Evolutionary conservation across 1,140 invertebrate genomes (phyloP), one percentile per base, ranked within the genome.

Genomic region (Drosophila auraria): DNA sequence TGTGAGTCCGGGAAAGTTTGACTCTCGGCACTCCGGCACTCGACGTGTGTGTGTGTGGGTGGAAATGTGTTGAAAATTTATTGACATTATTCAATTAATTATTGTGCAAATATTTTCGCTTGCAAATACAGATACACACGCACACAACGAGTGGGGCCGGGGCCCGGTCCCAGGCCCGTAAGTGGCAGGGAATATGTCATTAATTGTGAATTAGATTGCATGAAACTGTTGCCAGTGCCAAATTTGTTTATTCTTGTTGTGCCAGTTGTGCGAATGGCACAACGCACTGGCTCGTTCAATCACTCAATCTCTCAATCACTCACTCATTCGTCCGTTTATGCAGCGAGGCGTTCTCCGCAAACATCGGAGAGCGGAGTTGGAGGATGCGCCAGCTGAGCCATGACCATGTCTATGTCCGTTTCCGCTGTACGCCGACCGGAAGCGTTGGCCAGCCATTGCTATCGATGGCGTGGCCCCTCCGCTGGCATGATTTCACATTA

Each of bases 1-100:
- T 86, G 82, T 30, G 56, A 56, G 74, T 78, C 30, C 30, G 54
- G 53, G 66, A 87, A 87, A 84, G 86, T 87, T 87, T 87, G 64
- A 64, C 82, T 84, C 69, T 61, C 68, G 27, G 33, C 44, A 33
- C 33, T 56, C 14, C 14, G 20, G 54, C 36, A 53, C 50, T 30
- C 9, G 15, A 11, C 44, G 44, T 81, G 57, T 71, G 59, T 69
- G 51, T 82, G 74, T 59, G 75, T 76, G 80, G 69, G 69, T 78
- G 79, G 53, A 87, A 80, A 92, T 92, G 91, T 92, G 91, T 92
- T 90, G 86, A 90, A 92, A 92, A 83, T 90, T 86, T 92, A 91
- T 92, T 92, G 91, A 91, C 87, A 92, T 92, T 92, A 90, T 83
- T 92, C 91, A 92, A 92, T 92, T 92, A 91, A 92, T 92, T 92